Conservation (phyloP, 2,113 vertebrate species). For the Pycnonotus jocosus region DNA sequence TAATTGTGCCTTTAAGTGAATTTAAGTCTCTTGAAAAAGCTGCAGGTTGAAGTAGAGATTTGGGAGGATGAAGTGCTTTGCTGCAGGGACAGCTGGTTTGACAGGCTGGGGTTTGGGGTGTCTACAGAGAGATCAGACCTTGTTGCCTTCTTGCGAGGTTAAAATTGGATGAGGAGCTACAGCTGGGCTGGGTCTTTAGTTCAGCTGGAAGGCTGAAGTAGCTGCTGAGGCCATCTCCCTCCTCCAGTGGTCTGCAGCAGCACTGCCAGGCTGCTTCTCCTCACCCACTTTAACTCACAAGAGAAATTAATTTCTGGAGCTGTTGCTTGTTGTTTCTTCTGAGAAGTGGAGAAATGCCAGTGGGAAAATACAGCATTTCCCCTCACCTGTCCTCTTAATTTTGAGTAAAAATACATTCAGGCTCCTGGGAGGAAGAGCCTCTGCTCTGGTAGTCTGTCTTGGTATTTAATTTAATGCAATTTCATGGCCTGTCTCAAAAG, state of each 20-base stretch:
- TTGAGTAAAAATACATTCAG: neutral
- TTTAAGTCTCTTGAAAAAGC: neutral
- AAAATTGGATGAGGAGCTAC: neutral
- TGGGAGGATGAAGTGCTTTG: neutral
- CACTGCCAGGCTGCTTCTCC: neutral
- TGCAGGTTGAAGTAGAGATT: neutral
- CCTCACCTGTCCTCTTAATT: neutral
- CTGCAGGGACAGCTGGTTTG: neutral
- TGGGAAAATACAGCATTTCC: neutral
- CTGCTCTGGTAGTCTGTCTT: neutral
- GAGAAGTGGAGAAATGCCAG: neutral
- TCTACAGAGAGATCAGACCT: neutral
- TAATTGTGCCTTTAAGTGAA: neutral
- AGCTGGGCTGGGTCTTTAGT: neutral
- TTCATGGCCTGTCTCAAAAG: neutral
- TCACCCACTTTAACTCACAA: neutral
- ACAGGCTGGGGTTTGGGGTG: neutral
- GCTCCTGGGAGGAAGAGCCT: neutral
- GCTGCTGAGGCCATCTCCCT: neutral
- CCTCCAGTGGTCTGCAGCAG: neutral
- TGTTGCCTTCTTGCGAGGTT: neutral
- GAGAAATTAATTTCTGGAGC: neutral
- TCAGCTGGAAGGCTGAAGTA: neutral
- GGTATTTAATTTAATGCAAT: neutral
- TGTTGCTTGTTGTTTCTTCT: neutral